A percentile compares a stretch with the other conserved stretches of the same genome.
Evolutionary conservation across 2,888 invertebrate species (phyloP).

Genomic region (Dexiosoma caninum): DNA sequence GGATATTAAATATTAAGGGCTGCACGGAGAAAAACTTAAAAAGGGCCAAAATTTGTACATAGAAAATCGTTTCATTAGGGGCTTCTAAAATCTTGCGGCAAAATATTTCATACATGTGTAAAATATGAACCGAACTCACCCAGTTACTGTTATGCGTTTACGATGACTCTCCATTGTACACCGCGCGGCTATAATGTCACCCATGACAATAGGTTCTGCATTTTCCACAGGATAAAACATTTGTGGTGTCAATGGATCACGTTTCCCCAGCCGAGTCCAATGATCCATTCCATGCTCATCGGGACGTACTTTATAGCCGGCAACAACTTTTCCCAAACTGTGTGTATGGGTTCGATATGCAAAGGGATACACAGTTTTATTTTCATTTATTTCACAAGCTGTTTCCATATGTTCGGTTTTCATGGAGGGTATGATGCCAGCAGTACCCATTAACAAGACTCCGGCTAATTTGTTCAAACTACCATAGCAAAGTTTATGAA

Average conservation of each 20-base stretch:
- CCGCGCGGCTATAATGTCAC: slow-evolving; percentile 90
- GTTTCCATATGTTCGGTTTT: slow-evolving; percentile 92
- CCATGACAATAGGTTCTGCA: slow-evolving; percentile 81
- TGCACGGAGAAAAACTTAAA: no score
- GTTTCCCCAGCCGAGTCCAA: slow-evolving; percentile 91
- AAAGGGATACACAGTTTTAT: slow-evolving; percentile 94
- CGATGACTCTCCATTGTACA: slow-evolving; percentile 93
- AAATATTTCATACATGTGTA: no score
- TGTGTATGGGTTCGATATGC: slow-evolving; percentile 98
- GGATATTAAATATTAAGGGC: no score
- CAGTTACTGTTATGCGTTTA: slow-evolving; percentile 83
- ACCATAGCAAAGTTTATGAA: slow-evolving; percentile 50
- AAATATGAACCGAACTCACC: slow-evolving; percentile 79
- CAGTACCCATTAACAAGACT: slow-evolving; percentile 92
- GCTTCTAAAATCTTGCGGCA: no score
- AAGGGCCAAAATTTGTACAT: no score
- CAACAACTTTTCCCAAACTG: slow-evolving; percentile 88
- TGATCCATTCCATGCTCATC: slow-evolving; percentile 80
- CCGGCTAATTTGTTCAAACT: slow-evolving; percentile 93
- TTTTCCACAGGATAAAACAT: slow-evolving; percentile 93
- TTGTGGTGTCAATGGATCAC: slow-evolving; percentile 91
- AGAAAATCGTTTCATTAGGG: no score
- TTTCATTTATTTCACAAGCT: slow-evolving; percentile 88
- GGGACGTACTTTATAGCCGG: slow-evolving; percentile 87
- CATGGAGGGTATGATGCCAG: slow-evolving; percentile 86